phyloP scores from a whole-genome alignment of 2,797 vertebrate species.

The Peromyscus eremicus region DNA sequence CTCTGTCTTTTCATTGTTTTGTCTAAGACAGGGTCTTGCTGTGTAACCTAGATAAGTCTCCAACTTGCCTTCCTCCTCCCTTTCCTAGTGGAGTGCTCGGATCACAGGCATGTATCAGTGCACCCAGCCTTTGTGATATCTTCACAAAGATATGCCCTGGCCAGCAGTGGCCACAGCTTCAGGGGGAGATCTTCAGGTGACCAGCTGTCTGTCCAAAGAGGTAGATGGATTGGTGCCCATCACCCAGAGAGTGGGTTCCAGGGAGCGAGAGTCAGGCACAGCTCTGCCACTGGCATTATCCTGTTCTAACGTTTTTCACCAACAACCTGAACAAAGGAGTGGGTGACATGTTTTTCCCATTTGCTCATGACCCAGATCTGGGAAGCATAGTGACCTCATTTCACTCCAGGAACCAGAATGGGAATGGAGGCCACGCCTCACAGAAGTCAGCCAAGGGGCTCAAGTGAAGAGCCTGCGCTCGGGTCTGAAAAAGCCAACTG shows the following conservation, averaged over 20 bases:
- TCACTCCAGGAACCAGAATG: constrained; percentile 67
- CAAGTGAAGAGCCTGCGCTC: neutral
- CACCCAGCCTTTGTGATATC: neutral
- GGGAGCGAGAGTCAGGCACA: neutral
- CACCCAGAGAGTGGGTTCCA: neutral
- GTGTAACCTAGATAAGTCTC: neutral
- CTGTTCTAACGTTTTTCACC: neutral
- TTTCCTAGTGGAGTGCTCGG: neutral
- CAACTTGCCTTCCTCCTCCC: neutral
- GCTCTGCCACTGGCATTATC: neutral
- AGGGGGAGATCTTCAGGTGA: neutral
- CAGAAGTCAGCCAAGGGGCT: constrained; percentile 58
- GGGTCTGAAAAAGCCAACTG: neutral
- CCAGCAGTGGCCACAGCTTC: neutral
- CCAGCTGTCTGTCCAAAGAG: neutral
- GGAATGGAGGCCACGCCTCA: constrained; percentile 42
- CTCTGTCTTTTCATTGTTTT: neutral
- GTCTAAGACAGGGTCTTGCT: neutral
- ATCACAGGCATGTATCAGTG: neutral
- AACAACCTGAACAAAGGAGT: constrained; percentile 50
- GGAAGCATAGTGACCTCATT: constrained; percentile 76
- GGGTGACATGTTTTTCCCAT: constrained; percentile 71
- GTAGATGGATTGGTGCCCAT: neutral
- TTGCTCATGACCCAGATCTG: constrained; percentile 77
- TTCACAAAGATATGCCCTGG: neutral